Conservation (phyloP, 1,140 invertebrate species). For the Ladona fulva region DNA sequence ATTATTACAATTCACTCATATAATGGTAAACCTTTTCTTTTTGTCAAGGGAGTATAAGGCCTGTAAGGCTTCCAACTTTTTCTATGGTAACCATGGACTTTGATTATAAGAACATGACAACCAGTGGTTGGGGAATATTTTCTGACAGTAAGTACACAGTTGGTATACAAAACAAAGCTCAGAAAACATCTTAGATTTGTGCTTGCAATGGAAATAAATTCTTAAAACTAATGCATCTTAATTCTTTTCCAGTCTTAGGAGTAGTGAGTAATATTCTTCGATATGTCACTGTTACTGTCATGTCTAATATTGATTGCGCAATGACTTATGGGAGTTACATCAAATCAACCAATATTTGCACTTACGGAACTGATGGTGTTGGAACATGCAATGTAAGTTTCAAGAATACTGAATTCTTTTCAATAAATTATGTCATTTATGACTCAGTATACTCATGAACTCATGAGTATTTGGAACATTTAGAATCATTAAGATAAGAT, state of each 20-base stretch:
- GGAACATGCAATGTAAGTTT: slow-evolving; percentile 20
- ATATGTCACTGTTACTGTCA: slow-evolving; percentile 15
- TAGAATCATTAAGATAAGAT: no score
- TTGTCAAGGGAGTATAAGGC: no score
- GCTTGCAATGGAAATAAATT: not conserved
- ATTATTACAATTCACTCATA: no score
- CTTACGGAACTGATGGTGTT: not conserved
- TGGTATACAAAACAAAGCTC: not conserved
- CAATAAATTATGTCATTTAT: no score
- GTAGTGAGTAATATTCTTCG: not conserved
- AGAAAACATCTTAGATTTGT: not conserved
- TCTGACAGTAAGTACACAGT: slow-evolving; percentile 17
- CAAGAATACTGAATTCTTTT: not conserved
- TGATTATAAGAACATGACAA: not conserved
- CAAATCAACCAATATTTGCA: slow-evolving; percentile 11
- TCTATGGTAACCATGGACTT: no score
- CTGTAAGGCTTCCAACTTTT: no score
- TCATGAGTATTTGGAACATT: no score
- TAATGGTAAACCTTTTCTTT: no score
- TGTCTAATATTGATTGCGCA: slow-evolving; percentile 15
- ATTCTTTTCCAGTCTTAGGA: not conserved
- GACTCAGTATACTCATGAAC: no score
- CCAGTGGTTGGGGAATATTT: slow-evolving; percentile 21
- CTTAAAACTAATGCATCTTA: not conserved
- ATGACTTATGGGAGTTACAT: slow-evolving; percentile 5